Conservation (phyloP, 2,113 vertebrate species). For the Romanogobio albipinnatus region DNA sequence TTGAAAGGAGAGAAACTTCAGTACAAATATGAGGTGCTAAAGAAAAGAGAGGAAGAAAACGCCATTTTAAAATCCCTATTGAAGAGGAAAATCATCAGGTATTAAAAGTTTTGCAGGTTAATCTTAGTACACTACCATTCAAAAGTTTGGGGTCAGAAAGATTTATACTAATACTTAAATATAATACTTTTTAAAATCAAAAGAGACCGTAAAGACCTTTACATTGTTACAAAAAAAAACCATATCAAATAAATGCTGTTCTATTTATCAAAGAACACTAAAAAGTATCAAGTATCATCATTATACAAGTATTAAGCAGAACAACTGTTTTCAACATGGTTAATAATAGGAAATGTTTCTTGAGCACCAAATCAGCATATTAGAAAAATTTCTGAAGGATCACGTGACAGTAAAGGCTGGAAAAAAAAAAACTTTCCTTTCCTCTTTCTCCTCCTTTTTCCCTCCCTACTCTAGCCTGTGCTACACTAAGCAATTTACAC, state of each 20-base stretch:
- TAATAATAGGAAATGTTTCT: not conserved
- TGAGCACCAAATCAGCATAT: not conserved
- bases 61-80: slow-evolving; percentile 70
- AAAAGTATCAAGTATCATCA: no score
- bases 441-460: no score
- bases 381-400: not conserved
- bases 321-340: not conserved
- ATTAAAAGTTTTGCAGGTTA: not conserved
- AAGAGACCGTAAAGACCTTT: no score
- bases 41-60: slow-evolving; percentile 72
- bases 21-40: slow-evolving; percentile 79
- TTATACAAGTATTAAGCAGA: not conserved
- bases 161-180: no score
- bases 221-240: no score
- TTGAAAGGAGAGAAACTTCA: slow-evolving; percentile 84
- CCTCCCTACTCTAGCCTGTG: no score
- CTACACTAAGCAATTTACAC: no score
- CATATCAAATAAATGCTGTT: no score
- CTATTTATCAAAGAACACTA: no score
- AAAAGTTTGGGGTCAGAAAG: not conserved
- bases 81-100: slow-evolving; percentile 80
- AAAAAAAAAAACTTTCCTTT: no score
- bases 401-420: not conserved
- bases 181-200: no score
- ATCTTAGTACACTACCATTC: not conserved